Evolutionary conservation across 2,797 vertebrate genomes (phyloP), one percentile per base, ranked within the genome.

Genomic region (Lateolabrax maculatus): DNA sequence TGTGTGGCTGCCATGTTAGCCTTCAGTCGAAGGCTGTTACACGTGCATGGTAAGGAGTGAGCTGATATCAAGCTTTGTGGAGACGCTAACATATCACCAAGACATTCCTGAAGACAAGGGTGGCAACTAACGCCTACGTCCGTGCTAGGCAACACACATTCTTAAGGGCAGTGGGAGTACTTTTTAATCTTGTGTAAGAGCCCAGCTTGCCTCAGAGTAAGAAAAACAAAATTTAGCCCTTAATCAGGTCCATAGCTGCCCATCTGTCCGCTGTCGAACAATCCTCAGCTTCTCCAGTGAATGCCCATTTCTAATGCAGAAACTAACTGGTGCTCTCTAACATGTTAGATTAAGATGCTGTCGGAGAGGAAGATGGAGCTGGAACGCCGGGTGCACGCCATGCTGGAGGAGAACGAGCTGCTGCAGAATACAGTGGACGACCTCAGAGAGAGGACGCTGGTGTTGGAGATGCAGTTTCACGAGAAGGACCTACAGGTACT

Each of bases 401-500:
- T 97, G 86, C 94, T 98, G 81, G 96, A 98, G 90, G 98, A 99
- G 81, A 99, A 99, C 0, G 96, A 97, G 86, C 92, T 97, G 81
- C 96, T 99, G 75, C 97, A 98, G 88, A 97, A 94, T 29, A 96
- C 97, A 0, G 95, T 97, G 90, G 98, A 98, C 37, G 94, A 97
- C 76, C 96, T 99, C 75, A 95, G 97, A 87, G 97, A 99, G 85
- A 94, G 96, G 77, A 96, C 97, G 62, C 94, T 98, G 87, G 92
- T 97, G 84, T 88, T 99, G 82, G 97, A 97, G 92, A 96, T 95
- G 83, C 97, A 97, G 94, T 96, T 96, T 88, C 96, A 97, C 23
- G 96, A 97, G 85, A 99, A 98, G 87, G 97, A 99, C 90, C 83
- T 97, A 12, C 98, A 98, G 97, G 98, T 99, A 93, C 15, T 2